Base-by-base conservation (phyloP, 2,113 vertebrate species). In the Hippocampus guttulatus region DNA sequence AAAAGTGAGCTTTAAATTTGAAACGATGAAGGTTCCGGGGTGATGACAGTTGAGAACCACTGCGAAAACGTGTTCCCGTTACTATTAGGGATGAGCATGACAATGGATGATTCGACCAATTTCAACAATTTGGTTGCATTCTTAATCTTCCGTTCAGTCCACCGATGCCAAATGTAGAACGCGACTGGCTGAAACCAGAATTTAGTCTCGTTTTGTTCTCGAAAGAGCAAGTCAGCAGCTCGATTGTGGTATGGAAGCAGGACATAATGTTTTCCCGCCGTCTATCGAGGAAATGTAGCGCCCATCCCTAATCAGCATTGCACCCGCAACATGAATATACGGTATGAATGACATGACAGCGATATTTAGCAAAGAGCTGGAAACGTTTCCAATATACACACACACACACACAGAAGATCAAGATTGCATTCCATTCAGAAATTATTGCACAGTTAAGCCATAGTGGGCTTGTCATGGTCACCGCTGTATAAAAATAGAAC, bases 381-480 rank as follows among this genome's bases (percentile, higher is more conserved):
- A 30, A 30, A 90, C 85, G 74, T 88, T 87, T 89, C 21, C 84
- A 78, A 84, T 93, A 93, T 92, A 45, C 12, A 92, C 10, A 45
- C 33, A 38, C 43, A 45, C 12, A 92, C 10, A 45, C 88, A 91
- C 74, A 88, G 80, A 87, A 88, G 88, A 92, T 90, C 91, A 93
- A 91, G 85, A 86, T 79, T 88, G 87, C 90, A 92, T 91, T 92
- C 81, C 92, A 89, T 92, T 92, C 92, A 90, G 92, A 91, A 90
- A 92, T 95, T 95, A 96, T 95, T 98, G 96, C 96, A 97, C 96
- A 93, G 93, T 38, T 93, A 93, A 94, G 94, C 95, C 96, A 78
- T 84, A 77, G 75, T 89, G 92, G 94, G 93, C 94, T 93, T 77
- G 86, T 91, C 91, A 93, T 90, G 92, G 93, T 93, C 92, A 86